Conservation (phyloP, 2,113 vertebrate genomes). For the Balaenoptera acutorostrata region DNA sequence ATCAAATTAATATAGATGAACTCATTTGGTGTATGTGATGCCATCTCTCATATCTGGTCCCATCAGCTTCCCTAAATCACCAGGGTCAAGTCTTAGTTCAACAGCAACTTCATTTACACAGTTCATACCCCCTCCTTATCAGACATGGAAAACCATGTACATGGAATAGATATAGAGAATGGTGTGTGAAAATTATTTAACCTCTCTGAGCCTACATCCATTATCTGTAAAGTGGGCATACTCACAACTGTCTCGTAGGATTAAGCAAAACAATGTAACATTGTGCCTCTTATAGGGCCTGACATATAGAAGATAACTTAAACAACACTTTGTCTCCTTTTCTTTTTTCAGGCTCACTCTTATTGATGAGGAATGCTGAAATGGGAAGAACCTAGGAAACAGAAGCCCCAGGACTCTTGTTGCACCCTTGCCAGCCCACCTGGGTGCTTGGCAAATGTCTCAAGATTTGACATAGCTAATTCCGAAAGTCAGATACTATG, state of each 20-base stretch:
- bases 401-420: background rate
- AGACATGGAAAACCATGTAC: background rate
- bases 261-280: background rate
- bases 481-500: slow-evolving; percentile 61
- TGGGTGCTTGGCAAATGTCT: slow-evolving; percentile 38
- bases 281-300: background rate
- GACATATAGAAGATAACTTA: background rate
- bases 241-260: background rate
- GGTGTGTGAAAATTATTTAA: background rate
- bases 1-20: background rate
- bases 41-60: background rate
- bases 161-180: background rate
- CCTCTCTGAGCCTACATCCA: background rate
- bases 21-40: background rate
- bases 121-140: background rate
- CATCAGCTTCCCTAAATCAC: background rate
- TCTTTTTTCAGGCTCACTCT: background rate
- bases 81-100: background rate
- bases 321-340: background rate
- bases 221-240: background rate
- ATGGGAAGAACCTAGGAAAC: background rate
- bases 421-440: slow-evolving; percentile 32
- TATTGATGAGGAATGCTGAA: background rate
- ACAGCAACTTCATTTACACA: background rate
- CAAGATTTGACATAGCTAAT: background rate